Conservation (phyloP, 2,113 vertebrate genomes). For the Atrichornis clamosus region DNA sequence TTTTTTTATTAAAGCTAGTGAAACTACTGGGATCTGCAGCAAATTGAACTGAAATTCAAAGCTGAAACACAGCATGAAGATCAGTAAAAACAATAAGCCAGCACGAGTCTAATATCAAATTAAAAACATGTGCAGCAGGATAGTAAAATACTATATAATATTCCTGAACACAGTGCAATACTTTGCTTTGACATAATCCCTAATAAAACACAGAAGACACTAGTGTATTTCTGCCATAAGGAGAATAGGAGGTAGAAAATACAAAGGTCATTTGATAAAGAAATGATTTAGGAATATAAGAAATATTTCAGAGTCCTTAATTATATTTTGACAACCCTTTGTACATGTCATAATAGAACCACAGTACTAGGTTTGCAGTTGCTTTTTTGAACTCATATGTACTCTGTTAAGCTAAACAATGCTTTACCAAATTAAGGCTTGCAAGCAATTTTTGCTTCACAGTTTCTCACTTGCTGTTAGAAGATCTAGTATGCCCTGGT, state of each 20-base stretch:
- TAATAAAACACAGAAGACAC: constrained; percentile 24
- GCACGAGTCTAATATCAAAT: constrained; percentile 57
- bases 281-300: neutral
- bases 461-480: constrained; percentile 6
- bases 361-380: neutral
- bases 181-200: constrained; percentile 42
- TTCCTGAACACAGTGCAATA: neutral
- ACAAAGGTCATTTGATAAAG: neutral
- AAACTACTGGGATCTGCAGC: constrained; percentile 33
- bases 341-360: constrained; percentile 5
- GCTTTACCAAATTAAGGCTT: constrained; percentile 43
- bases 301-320: neutral
- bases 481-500: neutral
- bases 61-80: constrained; percentile 52
- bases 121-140: constrained; percentile 61
- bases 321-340: constrained; percentile 45
- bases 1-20: neutral
- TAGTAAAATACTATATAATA: constrained; percentile 45
- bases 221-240: constrained; percentile 14
- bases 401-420: constrained; percentile 32
- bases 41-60: constrained; percentile 51
- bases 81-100: constrained; percentile 67
- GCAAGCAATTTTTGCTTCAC: constrained; percentile 13
- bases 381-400: constrained; percentile 7
- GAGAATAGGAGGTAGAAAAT: neutral